Base-by-base conservation (phyloP, 2,888 invertebrate genomes). In the Panorpa germanica region DNA sequence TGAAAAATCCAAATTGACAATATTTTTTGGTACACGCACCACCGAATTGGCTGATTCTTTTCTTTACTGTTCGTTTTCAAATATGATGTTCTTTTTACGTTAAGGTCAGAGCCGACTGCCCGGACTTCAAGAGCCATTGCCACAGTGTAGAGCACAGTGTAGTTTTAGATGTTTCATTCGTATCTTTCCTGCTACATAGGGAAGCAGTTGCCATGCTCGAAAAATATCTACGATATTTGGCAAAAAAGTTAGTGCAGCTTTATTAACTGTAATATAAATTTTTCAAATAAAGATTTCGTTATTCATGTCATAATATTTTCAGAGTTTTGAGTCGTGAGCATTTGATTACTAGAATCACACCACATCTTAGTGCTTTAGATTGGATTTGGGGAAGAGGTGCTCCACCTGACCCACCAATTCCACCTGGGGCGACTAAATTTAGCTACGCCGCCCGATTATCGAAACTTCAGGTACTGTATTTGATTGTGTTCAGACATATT, bases 41-140 rank as follows among this genome's bases (percentile, higher is more conserved):
- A n/a, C n/a, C n/a, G n/a, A n/a, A n/a, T n/a, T n/a, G n/a, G n/a
- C n/a, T n/a, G n/a, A n/a, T n/a, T n/a, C n/a, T n/a, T n/a, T n/a
- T n/a, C n/a, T n/a, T n/a, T n/a, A n/a, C n/a, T n/a, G n/a, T n/a
- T n/a, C n/a, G n/a, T n/a, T n/a, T n/a, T n/a, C n/a, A n/a, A n/a
- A n/a, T n/a, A n/a, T n/a, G n/a, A 29, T 14, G 11, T 19, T 17
- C 18, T 13, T 28, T 33, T 24, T 33, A 40, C 35, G 47, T 48
- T 1, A 42, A 78, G 78, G 80, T 82, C 0, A 65, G 69, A 25
- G 74, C 80, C 0, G 68, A 71, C 42, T 83, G 83, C 48, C 81
- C 82, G 1, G 83, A 85, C 48, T 83, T 82, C 52, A 70, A 72
- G 44, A 64, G 69, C 0, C 72, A 77, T 44, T 85, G 82, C 48